phyloP scores from a whole-genome alignment of 2,113 vertebrate species.

The Apodemus sylvaticus region DNA sequence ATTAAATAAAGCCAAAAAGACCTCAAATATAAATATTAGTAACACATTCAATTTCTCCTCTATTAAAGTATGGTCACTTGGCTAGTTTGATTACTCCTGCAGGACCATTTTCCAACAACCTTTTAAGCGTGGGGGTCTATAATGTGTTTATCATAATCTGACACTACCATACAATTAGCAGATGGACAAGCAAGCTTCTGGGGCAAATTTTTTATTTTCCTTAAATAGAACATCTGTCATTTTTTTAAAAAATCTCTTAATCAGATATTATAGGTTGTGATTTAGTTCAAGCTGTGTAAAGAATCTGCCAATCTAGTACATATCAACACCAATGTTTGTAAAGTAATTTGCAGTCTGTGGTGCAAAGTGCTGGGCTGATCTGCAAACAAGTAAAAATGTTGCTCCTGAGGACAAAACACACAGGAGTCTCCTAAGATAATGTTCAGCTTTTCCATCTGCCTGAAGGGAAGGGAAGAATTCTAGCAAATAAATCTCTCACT shows the following conservation, averaged over 20 bases:
- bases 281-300: slow-evolving; percentile 56
- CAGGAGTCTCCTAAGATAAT: background rate
- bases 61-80: slow-evolving; percentile 23
- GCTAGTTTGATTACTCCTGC: background rate
- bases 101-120: background rate
- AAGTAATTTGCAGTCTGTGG: slow-evolving; percentile 54
- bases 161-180: background rate
- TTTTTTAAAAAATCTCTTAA: background rate
- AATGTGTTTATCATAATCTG: background rate
- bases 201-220: background rate
- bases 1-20: background rate
- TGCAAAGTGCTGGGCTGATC: background rate
- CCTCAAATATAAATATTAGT: slow-evolving; percentile 1
- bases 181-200: background rate
- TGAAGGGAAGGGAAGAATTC: background rate
- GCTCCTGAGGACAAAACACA: background rate
- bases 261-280: slow-evolving; percentile 40
- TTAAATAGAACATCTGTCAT: background rate
- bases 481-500: background rate
- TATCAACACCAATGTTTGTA: slow-evolving; percentile 56
- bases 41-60: background rate
- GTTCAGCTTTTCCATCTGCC: background rate
- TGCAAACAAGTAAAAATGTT: slow-evolving; percentile 33
- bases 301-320: slow-evolving; percentile 60
- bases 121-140: background rate